Percentiles rank a stretch among this genome's conserved stretches.
phyloP scores from a whole-genome alignment of 2,888 invertebrate genomes.

The Masnerella sp. region DNA sequence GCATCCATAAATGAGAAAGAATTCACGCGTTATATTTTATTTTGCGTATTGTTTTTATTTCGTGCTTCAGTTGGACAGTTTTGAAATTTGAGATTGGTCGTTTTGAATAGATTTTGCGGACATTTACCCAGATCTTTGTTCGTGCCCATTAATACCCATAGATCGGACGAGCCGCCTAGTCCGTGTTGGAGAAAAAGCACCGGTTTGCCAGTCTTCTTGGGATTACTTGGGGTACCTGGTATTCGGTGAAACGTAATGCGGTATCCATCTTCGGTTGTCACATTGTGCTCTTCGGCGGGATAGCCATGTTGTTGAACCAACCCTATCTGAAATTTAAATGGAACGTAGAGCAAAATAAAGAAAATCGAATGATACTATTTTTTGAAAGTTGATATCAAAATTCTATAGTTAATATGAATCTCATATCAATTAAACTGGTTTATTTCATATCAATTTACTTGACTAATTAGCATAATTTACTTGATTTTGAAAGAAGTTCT shows the following conservation, averaged over 20 bases:
- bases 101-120: neutral
- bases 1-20: conserved; percentile 10
- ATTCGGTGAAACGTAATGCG: conserved; percentile 68
- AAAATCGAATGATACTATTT: neutral
- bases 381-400: too few species aligned
- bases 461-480: too few species aligned
- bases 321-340: conserved; percentile 61
- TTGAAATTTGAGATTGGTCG: neutral
- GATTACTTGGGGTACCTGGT: conserved; percentile 65
- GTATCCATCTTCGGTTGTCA: conserved; percentile 71
- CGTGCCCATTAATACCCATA: conserved; percentile 70
- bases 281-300: conserved; percentile 68
- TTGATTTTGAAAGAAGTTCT: too few species aligned
- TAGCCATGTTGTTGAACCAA: conserved; percentile 66
- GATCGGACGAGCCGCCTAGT: conserved; percentile 68
- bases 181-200: conserved; percentile 70
- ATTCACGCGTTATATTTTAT: conserved; percentile 1
- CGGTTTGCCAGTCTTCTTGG: conserved; percentile 62
- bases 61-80: neutral
- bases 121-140: conserved; percentile 70
- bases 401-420: too few species aligned
- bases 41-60: conserved; percentile 1
- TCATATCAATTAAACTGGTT: too few species aligned
- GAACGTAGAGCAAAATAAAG: neutral
- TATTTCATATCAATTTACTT: too few species aligned